Evolutionary conservation across 2,797 vertebrate species (phyloP).

Genomic region (Semaprochilodus insignis): DNA sequence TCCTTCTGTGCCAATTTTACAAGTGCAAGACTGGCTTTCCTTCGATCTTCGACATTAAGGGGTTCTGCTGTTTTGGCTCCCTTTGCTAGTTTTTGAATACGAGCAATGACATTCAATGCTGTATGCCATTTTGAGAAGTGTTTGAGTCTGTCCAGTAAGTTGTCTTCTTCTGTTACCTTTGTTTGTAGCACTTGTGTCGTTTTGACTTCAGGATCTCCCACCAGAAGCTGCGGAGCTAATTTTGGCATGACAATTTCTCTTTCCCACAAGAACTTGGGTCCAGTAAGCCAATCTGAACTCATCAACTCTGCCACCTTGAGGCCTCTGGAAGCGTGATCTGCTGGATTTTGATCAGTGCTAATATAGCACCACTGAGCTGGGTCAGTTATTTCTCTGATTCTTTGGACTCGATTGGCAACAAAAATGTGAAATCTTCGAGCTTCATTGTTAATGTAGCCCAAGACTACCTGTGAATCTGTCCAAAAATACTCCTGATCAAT

Average conservation of each 20-base stretch:
- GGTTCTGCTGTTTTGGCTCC: neutral
- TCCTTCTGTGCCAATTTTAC: conserved; percentile 31
- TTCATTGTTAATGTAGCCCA: conserved; percentile 33
- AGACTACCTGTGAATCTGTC: conserved; percentile 46
- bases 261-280: conserved; percentile 50
- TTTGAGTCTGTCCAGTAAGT: conserved; percentile 31
- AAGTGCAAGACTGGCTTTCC: conserved; percentile 29
- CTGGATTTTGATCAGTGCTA: conserved; percentile 33
- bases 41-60: conserved; percentile 38
- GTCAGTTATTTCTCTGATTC: conserved; percentile 40
- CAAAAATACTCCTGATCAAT: conserved; percentile 47
- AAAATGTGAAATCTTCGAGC: conserved; percentile 29
- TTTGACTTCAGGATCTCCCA: conserved; percentile 44
- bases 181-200: conserved; percentile 22
- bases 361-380: conserved; percentile 46
- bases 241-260: conserved; percentile 6
- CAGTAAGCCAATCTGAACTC: conserved; percentile 44
- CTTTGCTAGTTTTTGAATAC: conserved; percentile 24
- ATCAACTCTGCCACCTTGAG: conserved; percentile 47
- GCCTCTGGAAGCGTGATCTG: conserved; percentile 43
- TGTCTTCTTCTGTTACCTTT: too few relatives aligned
- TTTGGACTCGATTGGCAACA: conserved; percentile 42
- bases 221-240: conserved; percentile 22
- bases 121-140: conserved; percentile 44
- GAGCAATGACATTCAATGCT: conserved; percentile 28